phyloP scores from a whole-genome alignment of 2,888 invertebrate genomes.

The Nomada fucata region DNA sequence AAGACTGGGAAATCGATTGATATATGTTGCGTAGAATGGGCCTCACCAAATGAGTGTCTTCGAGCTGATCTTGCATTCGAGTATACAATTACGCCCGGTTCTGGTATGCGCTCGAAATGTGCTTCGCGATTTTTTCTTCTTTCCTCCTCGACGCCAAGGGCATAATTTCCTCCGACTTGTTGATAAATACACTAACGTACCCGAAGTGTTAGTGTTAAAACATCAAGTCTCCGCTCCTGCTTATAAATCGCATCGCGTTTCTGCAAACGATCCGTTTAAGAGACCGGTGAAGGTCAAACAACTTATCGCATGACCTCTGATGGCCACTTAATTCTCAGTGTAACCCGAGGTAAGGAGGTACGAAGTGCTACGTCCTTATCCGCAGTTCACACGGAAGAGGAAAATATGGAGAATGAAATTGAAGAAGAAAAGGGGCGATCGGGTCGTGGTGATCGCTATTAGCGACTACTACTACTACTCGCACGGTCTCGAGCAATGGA shows the following conservation, averaged over 20 bases:
- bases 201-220: conserved; percentile 3
- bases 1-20: no score
- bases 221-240: conserved; percentile 26
- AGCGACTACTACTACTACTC: conserved; percentile 55
- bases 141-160: conserved; percentile 14
- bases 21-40: no score
- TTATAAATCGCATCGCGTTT: conserved; percentile 46
- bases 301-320: conserved; percentile 64
- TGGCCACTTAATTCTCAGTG: conserved; percentile 66
- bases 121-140: background rate
- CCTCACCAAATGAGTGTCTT: no score
- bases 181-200: conserved; percentile 43
- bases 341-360: conserved; percentile 66
- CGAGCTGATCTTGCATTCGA: no score
- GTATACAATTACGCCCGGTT: background rate
- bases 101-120: background rate
- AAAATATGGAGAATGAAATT: conserved; percentile 44
- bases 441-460: conserved; percentile 58
- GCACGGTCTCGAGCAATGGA: conserved; percentile 47
- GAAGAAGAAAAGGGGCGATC: conserved; percentile 44
- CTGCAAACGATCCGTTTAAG: conserved; percentile 55
- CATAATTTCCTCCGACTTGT: conserved; percentile 24
- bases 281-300: conserved; percentile 61
- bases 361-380: conserved; percentile 63
- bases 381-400: conserved; percentile 39